Conservation (phyloP, 2,888 invertebrate genomes). For the Yponomeuta sedellus region DNA sequence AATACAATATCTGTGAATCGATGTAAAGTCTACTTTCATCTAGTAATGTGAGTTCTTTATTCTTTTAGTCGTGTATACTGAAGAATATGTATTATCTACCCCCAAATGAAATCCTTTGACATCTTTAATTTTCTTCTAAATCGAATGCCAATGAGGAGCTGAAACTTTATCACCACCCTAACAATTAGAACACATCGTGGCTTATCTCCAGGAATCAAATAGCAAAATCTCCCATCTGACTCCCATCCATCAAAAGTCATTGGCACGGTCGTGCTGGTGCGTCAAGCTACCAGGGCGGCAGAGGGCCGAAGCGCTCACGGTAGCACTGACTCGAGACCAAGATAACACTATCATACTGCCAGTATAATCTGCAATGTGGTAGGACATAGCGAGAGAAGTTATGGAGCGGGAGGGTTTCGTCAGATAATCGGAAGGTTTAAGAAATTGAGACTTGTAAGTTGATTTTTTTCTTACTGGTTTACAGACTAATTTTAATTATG, state of each 20-base stretch:
- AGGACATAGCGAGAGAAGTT: too few species aligned
- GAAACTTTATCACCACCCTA: background rate
- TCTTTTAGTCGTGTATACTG: too few species aligned
- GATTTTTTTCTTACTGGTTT: too few species aligned
- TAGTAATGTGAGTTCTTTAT: too few species aligned
- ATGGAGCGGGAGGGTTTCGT: too few species aligned
- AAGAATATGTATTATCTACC: too few species aligned
- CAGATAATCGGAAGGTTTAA: too few species aligned
- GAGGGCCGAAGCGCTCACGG: background rate
- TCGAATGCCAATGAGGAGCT: background rate
- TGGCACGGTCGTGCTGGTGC: background rate
- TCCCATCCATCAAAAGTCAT: slow-evolving; percentile 1
- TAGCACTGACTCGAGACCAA: background rate
- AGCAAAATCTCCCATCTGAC: background rate
- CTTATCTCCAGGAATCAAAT: background rate
- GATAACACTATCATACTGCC: slow-evolving; percentile 1
- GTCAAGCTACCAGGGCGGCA: background rate
- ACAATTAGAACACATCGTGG: background rate
- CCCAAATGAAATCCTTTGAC: too few species aligned
- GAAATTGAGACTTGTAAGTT: too few species aligned
- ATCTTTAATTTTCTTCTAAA: background rate
- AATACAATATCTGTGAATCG: too few species aligned
- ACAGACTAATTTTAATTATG: too few species aligned
- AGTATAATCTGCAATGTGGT: background rate
- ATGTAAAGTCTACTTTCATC: too few species aligned